Evolutionary conservation across 2,113 vertebrate species (phyloP).

Genomic region (Naja naja): DNA sequence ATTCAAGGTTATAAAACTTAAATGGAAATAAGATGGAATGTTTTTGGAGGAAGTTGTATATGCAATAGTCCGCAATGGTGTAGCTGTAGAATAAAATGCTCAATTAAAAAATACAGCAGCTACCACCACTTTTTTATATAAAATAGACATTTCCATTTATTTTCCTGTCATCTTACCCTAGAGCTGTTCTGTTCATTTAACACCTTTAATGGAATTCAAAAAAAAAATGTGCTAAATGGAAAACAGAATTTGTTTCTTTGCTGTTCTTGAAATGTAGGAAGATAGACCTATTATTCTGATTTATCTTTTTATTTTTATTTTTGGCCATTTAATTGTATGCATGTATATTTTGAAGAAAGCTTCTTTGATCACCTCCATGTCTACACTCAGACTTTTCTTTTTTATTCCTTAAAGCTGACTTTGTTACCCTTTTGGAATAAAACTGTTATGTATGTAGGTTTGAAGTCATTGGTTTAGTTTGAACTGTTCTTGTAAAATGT

Average conservation of each 20-base stretch:
- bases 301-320: background rate
- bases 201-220: slow-evolving; percentile 9
- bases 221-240: slow-evolving; percentile 23
- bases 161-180: slow-evolving; percentile 23
- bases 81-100: background rate
- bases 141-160: slow-evolving; percentile 6
- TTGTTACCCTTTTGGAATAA: background rate
- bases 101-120: background rate
- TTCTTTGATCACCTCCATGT: background rate
- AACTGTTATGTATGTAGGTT: too few species aligned
- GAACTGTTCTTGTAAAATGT: too few species aligned
- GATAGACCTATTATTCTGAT: rapidly evolving
- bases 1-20: background rate
- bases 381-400: slow-evolving; percentile 19
- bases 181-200: slow-evolving; percentile 24
- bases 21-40: background rate
- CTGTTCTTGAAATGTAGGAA: background rate
- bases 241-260: background rate
- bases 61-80: background rate
- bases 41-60: background rate
- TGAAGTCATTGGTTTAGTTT: too few species aligned
- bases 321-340: background rate
- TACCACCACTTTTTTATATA: background rate
- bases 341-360: background rate
- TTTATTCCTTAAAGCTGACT: background rate